These are phyloP conservation scores for Neogale vison DNA, from an alignment of 2,113 vertebrate genomes.

Conservation along the genomic window DNA sequence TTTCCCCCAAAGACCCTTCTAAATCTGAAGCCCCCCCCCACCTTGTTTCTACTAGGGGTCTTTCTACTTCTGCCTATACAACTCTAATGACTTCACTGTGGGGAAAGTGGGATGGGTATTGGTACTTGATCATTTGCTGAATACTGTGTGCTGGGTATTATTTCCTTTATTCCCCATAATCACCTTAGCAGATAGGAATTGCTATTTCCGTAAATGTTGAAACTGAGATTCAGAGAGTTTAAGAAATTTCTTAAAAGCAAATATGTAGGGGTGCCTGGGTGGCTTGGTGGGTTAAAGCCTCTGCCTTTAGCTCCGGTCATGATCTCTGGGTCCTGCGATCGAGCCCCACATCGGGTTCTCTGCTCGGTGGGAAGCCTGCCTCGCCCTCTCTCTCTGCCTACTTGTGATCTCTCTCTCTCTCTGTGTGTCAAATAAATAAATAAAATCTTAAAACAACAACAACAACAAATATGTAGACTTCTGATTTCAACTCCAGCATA, in stretches of 20 bases:
- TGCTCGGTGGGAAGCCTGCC: too few relatives aligned
- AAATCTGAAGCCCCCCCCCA: not conserved
- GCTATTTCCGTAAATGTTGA: not conserved
- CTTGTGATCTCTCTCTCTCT: too few relatives aligned
- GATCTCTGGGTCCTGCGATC: too few relatives aligned
- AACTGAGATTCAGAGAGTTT: not conserved
- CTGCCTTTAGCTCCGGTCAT: too few relatives aligned
- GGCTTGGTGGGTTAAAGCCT: too few relatives aligned
- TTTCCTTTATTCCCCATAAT: not conserved
- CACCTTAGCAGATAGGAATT: not conserved
- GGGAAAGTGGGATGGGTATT: accelerated
- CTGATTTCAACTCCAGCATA: not conserved
- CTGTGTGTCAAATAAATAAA: too few relatives aligned
- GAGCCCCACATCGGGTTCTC: too few relatives aligned
- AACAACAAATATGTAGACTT: not conserved
- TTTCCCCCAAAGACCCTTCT: not conserved
- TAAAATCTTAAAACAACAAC: too few relatives aligned
- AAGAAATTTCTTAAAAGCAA: not conserved
- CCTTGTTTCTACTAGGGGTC: not conserved
- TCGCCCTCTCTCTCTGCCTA: too few relatives aligned
- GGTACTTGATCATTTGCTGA: not conserved
- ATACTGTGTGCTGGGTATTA: not conserved
- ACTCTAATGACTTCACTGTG: not conserved
- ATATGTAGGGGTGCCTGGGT: too few relatives aligned
- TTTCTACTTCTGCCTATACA: not conserved